Evolutionary conservation across 2,888 invertebrate genomes (phyloP).

Genomic region (Rhagonycha fulva): DNA sequence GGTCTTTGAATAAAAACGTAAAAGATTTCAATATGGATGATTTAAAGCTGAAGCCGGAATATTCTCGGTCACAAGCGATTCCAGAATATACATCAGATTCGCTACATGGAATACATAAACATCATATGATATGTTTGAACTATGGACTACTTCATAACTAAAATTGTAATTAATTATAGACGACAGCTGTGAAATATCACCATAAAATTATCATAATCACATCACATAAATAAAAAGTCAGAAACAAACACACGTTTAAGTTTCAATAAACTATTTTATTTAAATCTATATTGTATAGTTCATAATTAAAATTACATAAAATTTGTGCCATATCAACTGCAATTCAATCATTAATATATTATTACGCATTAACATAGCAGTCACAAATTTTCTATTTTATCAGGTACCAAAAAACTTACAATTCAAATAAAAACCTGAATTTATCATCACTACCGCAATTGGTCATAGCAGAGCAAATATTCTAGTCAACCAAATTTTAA

Average conservation of each 20-base stretch:
- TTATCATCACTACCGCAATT: neutral
- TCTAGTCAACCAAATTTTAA: neutral
- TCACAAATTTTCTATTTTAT: neutral
- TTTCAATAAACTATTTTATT: neutral
- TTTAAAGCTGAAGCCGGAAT: no score
- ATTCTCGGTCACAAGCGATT: no score
- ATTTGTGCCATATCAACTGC: neutral
- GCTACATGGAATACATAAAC: no score
- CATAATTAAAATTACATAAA: neutral
- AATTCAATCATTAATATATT: neutral
- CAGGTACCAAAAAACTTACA: neutral
- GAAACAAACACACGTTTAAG: neutral
- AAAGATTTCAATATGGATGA: no score
- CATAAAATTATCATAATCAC: no score
- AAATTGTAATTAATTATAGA: no score
- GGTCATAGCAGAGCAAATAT: neutral
- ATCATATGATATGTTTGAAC: no score
- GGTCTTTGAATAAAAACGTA: no score
- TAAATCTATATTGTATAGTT: neutral
- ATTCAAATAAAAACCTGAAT: neutral
- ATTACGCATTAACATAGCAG: neutral
- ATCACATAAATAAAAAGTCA: no score
- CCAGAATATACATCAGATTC: no score
- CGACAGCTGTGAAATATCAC: no score
- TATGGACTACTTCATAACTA: no score